A percentile compares a stretch with the other conserved stretches of the same genome.
phyloP scores from a whole-genome alignment of 2,113 vertebrate species.

The Herpailurus yagouaroundi region DNA sequence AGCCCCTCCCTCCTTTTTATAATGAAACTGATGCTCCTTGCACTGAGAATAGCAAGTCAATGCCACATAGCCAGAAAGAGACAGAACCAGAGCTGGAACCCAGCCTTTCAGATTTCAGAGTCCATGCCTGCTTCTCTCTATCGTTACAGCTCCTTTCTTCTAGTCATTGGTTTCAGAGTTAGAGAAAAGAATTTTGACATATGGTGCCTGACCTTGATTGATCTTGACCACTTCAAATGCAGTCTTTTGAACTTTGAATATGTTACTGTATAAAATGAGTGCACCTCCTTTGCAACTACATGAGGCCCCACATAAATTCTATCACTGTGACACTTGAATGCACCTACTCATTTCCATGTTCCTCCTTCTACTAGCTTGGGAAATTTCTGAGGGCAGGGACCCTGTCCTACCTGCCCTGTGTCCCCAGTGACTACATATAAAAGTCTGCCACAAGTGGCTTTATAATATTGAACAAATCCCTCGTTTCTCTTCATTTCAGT shows the following conservation, averaged over 20 bases:
- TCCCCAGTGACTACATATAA: not conserved
- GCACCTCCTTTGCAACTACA: not conserved
- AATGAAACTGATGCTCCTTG: not conserved
- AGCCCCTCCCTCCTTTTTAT: not conserved
- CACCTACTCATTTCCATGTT: not conserved
- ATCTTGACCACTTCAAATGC: slow-evolving; percentile 23
- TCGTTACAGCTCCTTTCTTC: not conserved
- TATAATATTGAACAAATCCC: not conserved
- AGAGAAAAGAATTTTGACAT: not conserved
- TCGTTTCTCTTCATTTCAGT: slow-evolving; percentile 34
- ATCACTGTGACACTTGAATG: not conserved
- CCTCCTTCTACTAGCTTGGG: not conserved
- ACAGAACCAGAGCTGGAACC: not conserved
- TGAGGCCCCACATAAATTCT: not conserved
- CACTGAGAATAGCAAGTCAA: not conserved
- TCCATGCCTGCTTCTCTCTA: slow-evolving; percentile 1
- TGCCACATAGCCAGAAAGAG: not conserved
- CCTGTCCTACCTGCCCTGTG: not conserved
- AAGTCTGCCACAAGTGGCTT: not conserved
- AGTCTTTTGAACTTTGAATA: not conserved
- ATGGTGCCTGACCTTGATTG: not conserved
- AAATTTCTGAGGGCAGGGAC: not conserved
- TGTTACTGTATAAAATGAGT: not conserved
- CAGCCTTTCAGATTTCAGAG: not conserved
- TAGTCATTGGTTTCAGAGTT: slow-evolving; percentile 7